Evolutionary conservation across 2,113 vertebrate genomes (phyloP), one percentile per base, ranked within the genome.

Genomic region (Oncorhynchus kisutch): DNA sequence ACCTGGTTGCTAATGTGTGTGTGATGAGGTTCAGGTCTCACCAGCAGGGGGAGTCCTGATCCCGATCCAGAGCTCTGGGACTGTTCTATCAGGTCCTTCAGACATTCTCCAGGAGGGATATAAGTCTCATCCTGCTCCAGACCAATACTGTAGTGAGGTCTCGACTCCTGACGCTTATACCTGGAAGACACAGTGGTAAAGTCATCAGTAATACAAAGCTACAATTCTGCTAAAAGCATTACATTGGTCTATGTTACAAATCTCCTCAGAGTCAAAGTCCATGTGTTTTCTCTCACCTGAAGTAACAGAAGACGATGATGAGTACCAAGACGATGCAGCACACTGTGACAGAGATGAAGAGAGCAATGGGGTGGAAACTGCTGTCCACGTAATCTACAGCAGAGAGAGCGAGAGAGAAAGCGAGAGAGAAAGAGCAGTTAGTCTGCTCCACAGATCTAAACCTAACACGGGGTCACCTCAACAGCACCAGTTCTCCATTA

Each of bases 11-110:
- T 45, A 2, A 45, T 45, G 39, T 45, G 39, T 45, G 39, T 45
- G 39, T 45, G 39, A 45, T 45, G 9, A 45, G 9, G 39, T 45
- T 45, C 39, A 34, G 0, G 13, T 91, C 94, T 85, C 91, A 99
- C 98, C 98, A 99, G 95, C 81, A 99, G 96, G 94, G 98, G 98
- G 95, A 99, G 97, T 74, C 97, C 97, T 6, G 98, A 99, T 13
- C 98, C 98, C 2, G 97, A 99, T 71, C 97, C 98, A 0, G 98
- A 99, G 85, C 97, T 99, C 82, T 96, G 96, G 12, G 97, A 98
- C 83, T 97, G 97, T 79, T 99, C 95, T 0, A 99, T 98, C 29
- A 99, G 88, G 87, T 99, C 98, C 82, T 96, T 96, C 84, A 99
- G 93, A 11, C 96, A 97, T 74, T 99, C 98, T 70, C 97, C 96